Conservation (phyloP, 1,140 invertebrate genomes). For the Battus philenor region DNA sequence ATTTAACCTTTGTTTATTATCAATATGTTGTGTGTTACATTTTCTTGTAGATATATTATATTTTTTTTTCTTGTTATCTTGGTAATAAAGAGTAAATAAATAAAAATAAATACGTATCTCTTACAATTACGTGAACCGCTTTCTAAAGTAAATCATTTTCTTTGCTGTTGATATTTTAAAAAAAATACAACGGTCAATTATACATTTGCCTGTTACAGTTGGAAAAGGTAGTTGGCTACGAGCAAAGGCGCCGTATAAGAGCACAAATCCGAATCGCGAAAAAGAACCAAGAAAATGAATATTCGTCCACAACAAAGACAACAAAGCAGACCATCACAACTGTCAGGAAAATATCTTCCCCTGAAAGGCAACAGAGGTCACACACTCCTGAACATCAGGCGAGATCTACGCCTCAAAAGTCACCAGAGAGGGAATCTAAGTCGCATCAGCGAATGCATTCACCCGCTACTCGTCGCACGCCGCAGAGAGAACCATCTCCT, state of each 20-base stretch:
- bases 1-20: no score
- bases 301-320: slow-evolving; percentile 28
- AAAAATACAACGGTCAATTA: no score
- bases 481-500: not conserved
- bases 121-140: no score
- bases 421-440: slow-evolving; percentile 26
- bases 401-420: slow-evolving; percentile 18
- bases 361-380: slow-evolving; percentile 30
- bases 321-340: slow-evolving; percentile 32
- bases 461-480: slow-evolving; percentile 20
- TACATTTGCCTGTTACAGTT: no score
- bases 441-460: slow-evolving; percentile 16
- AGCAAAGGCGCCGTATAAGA: slow-evolving; percentile 83
- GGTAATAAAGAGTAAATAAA: no score
- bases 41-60: slow-evolving; percentile 13
- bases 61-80: no score
- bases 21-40: not conserved
- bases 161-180: no score
- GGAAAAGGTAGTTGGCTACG: slow-evolving; percentile 84
- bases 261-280: slow-evolving; percentile 83
- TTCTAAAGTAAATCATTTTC: no score
- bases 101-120: no score
- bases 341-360: slow-evolving; percentile 36
- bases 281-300: slow-evolving; percentile 70
- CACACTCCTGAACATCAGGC: slow-evolving; percentile 8